Evolutionary conservation across 2,888 invertebrate species (phyloP).

Genomic region (Phanerotoma sp.): DNA sequence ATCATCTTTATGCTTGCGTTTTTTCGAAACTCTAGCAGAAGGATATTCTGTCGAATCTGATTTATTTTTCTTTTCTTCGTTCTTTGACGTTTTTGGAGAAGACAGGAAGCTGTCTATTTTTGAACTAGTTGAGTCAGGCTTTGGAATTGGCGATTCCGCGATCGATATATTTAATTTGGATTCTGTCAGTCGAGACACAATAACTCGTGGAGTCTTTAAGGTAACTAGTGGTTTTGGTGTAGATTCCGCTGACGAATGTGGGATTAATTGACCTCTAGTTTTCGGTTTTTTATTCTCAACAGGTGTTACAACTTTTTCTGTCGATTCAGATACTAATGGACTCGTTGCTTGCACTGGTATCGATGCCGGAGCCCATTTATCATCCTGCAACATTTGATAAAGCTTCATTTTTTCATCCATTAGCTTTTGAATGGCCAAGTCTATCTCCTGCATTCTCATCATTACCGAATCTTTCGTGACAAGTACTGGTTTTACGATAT

Average conservation of each 20-base stretch:
- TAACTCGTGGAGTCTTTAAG: not conserved
- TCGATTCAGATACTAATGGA: not conserved
- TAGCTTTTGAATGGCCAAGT: conserved; percentile 62
- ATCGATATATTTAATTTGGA: not conserved
- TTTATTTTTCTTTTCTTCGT: conserved; percentile 2
- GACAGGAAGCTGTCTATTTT: not conserved
- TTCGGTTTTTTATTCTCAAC: not conserved
- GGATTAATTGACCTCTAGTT: not conserved
- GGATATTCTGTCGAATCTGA: not conserved
- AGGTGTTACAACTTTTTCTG: not conserved
- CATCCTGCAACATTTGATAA: conserved; percentile 60
- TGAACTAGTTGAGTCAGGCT: not conserved
- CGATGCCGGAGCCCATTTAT: conserved; percentile 38
- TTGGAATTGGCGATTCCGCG: not conserved
- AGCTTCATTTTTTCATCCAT: conserved; percentile 64
- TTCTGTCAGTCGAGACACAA: not conserved
- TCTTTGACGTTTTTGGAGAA: not conserved
- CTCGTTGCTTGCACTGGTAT: no score
- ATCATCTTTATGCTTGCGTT: conserved; percentile 19
- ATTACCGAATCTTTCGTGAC: conserved; percentile 54
- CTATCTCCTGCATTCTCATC: conserved; percentile 65
- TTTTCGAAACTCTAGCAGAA: conserved; percentile 5
- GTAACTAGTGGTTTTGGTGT: not conserved
- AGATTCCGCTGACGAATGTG: no score
- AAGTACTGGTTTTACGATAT: conserved; percentile 31